Percentiles rank a stretch among this genome's conserved stretches.
These are phyloP conservation scores for Brotula barbata DNA, from an alignment of 2,797 vertebrate genomes.

Conservation along the genomic window DNA sequence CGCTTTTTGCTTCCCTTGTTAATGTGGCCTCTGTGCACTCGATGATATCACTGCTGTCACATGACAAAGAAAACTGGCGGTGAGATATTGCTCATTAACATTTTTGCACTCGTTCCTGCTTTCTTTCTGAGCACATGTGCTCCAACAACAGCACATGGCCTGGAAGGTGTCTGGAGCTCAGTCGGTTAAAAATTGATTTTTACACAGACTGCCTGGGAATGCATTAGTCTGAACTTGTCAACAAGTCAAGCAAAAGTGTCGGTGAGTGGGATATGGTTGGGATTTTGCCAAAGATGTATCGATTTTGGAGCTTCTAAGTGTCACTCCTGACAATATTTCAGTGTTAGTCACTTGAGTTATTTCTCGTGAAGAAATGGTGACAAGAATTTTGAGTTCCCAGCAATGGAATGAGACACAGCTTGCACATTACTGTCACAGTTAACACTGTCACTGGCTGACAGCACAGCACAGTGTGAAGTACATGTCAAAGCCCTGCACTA, in stretches of 20 bases:
- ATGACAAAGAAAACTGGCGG: conserved; percentile 43
- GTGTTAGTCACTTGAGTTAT: conserved; percentile 49
- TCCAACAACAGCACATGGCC: conserved; percentile 3
- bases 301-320: conserved; percentile 47
- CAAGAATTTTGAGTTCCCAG: conserved; percentile 8
- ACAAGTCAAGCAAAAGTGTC: conserved; percentile 47
- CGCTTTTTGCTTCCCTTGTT: conserved; percentile 39
- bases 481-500: not conserved
- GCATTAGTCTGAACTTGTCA: conserved; percentile 44
- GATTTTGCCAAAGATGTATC: conserved; percentile 36
- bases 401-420: conserved; percentile 15
- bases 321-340: conserved; percentile 59
- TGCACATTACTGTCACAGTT: conserved; percentile 7
- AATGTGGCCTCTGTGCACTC: conserved; percentile 44
- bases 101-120: conserved; percentile 58
- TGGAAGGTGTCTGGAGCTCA: conserved; percentile 19
- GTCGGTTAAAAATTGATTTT: conserved; percentile 18
- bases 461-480: not conserved
- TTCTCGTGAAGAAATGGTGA: conserved; percentile 47
- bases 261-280: conserved; percentile 20
- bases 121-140: conserved; percentile 12
- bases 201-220: conserved; percentile 24
- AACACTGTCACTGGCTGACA: not conserved
- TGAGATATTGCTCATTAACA: conserved; percentile 62
- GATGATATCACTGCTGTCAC: conserved; percentile 53